Evolutionary conservation across 1,140 invertebrate species (phyloP), one percentile per base, ranked within the genome.

Genomic region (Caerostris darwini): DNA sequence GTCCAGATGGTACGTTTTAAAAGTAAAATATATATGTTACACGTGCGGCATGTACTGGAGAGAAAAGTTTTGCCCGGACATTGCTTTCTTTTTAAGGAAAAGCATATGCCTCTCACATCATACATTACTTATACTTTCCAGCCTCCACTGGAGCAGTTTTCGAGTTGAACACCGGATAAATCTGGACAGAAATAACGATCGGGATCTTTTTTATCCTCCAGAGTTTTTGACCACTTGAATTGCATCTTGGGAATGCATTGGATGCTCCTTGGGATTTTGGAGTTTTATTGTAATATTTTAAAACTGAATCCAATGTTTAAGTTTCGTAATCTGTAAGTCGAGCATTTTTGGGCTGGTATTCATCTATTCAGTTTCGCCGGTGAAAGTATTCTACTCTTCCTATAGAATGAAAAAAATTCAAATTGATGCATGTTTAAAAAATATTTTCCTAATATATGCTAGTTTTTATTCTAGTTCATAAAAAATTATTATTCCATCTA

Each of bases 1-100:
- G 82, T 83, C 82, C 82, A 83, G 82, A 83, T 83, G 82, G 53
- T 83, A 83, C 53, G 82, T 83, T 83, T 83, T 83, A 83, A 83
- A 83, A 83, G 82, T 83, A 83, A 83, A 83, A 83, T 83, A 83
- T 58, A 83, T 58, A 83, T 83, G 56, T 54, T 77, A 77, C 69
- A 77, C 69, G 69, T 77, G 69, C 50, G 69, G 57, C 82, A n/a
- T n/a, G 82, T 56, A n/a, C 57, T 14, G 14, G 19, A 14, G 82
- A 83, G 82, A 83, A 83, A 83, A 56, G 53, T 83, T 83, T 83
- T 83, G 82, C n/a, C 34, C 82, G 7, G 12, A n/a, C 82, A 19
- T 56, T 83, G 53, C 53, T 83, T 83, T 57, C 56, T 83, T 83
- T 56, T 83, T 83, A 17, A 12, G 69, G 50, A 71, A 71, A 77